phyloP scores from a whole-genome alignment of 2,888 invertebrate species.

The Adela reaumurella region DNA sequence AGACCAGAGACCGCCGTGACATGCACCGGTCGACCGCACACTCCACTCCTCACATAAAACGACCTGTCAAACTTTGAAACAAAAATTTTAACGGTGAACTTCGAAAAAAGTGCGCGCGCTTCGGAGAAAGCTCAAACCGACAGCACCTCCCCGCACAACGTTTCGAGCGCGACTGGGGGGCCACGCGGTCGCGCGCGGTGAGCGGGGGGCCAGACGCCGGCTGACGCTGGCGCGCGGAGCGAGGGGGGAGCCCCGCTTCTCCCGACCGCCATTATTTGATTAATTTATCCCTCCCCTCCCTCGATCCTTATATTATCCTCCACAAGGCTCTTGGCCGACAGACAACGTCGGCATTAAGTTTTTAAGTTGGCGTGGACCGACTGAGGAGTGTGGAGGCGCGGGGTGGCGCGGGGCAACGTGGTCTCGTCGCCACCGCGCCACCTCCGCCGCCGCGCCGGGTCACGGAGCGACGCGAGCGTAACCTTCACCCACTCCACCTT shows the following conservation, averaged over 20 bases:
- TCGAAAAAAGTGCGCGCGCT: slow-evolving; percentile 50
- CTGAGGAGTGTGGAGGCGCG: slow-evolving; percentile 18
- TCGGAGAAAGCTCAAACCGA: slow-evolving; percentile 27
- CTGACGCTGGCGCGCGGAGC: slow-evolving; percentile 16
- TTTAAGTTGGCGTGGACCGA: slow-evolving; percentile 42
- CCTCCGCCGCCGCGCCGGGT: slow-evolving; percentile 1
- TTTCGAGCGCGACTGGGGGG: slow-evolving; percentile 44
- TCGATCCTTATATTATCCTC: slow-evolving; percentile 54
- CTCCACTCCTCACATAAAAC: slow-evolving; percentile 41
- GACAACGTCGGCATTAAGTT: slow-evolving; percentile 52
- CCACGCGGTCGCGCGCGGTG: slow-evolving; percentile 41
- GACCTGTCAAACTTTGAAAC: slow-evolving; percentile 48
- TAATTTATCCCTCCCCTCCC: slow-evolving; percentile 50
- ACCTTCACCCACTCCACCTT: slow-evolving; percentile 48
- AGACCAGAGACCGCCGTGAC: background rate
- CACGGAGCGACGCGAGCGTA: slow-evolving; percentile 26
- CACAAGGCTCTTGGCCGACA: slow-evolving; percentile 51
- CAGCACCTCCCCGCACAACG: slow-evolving; percentile 48
- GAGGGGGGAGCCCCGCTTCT: slow-evolving; percentile 29
- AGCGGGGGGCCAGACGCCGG: slow-evolving; percentile 16
- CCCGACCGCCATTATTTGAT: slow-evolving; percentile 52
- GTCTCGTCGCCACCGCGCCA: too few species aligned
- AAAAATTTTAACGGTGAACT: slow-evolving; percentile 46
- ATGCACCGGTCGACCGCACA: slow-evolving; percentile 18
- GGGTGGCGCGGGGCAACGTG: slow-evolving; percentile 12